phyloP scores from a whole-genome alignment of 1,140 invertebrate genomes.

The Eubasilissa regina region DNA sequence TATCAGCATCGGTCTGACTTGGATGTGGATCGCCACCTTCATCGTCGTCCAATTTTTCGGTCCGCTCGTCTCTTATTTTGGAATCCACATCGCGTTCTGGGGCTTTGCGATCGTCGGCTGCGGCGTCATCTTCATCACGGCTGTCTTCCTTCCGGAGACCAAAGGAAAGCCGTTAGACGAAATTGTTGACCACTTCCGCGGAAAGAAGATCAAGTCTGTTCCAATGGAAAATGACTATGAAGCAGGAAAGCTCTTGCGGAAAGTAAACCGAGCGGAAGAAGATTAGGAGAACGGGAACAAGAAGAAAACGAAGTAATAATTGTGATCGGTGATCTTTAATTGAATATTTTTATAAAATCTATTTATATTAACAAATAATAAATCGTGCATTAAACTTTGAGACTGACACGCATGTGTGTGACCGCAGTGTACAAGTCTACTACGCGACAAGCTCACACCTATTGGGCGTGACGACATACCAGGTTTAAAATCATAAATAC shows the following conservation, averaged over 20 bases:
- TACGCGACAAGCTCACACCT: too few species aligned
- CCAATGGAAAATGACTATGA: neutral
- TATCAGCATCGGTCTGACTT: constrained; percentile 39
- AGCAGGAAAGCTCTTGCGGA: neutral
- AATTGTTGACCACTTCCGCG: constrained; percentile 41
- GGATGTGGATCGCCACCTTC: constrained; percentile 51
- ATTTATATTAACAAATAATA: too few species aligned
- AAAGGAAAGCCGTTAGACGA: constrained; percentile 48
- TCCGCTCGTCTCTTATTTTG: neutral
- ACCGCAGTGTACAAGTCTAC: too few species aligned
- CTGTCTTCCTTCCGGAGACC: constrained; percentile 53
- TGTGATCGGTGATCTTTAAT: too few species aligned
- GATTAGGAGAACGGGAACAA: too few species aligned
- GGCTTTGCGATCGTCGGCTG: constrained; percentile 16
- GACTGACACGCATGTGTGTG: too few species aligned
- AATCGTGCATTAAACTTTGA: too few species aligned
- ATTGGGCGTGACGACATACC: too few species aligned
- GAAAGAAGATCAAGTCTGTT: neutral
- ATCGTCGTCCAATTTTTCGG: constrained; percentile 45
- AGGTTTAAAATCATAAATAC: too few species aligned
- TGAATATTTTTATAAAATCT: too few species aligned
- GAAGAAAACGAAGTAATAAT: too few species aligned
- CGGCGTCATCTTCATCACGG: constrained; percentile 18
- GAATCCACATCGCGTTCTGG: constrained; percentile 51
- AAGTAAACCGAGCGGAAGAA: too few species aligned